These are phyloP conservation scores for Agraylea sexmaculata DNA, from an alignment of 1,140 invertebrate species.

Conservation along the genomic window DNA sequence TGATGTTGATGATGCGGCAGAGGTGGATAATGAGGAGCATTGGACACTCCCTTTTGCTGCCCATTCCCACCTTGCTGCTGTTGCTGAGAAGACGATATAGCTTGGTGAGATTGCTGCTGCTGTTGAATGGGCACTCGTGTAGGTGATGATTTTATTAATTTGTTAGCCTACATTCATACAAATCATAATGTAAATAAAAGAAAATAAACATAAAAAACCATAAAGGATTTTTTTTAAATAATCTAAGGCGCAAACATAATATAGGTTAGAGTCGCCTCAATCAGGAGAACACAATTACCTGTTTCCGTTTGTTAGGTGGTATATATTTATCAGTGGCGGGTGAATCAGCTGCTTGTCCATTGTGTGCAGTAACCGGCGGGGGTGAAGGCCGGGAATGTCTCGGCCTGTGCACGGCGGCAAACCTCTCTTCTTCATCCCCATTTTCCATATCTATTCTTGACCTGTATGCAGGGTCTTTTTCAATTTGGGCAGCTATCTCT, in stretches of 20 bases:
- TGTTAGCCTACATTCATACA: constrained; percentile 25
- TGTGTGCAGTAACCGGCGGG: constrained; percentile 21
- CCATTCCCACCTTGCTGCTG: constrained; percentile 21
- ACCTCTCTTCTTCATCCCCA: constrained; percentile 81
- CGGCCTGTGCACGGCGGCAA: constrained; percentile 57
- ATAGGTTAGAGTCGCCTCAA: too few species aligned
- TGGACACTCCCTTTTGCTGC: too few species aligned
- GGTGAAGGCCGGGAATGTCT: constrained; percentile 23
- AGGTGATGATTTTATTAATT: constrained; percentile 41
- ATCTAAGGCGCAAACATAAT: too few species aligned
- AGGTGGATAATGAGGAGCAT: constrained; percentile 16
- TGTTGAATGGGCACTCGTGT: constrained; percentile 34
- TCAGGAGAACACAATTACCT: constrained; percentile 26
- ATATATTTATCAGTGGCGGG: constrained; percentile 56
- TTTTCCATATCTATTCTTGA: constrained; percentile 78
- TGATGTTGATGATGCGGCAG: constrained; percentile 25
- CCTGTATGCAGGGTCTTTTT: constrained; percentile 68
- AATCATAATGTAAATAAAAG: neutral
- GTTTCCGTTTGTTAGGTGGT: constrained; percentile 62
- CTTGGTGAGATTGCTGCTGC: constrained; percentile 29
- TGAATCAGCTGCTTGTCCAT: constrained; percentile 14
- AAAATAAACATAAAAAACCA: too few species aligned
- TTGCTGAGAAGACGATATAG: constrained; percentile 22
- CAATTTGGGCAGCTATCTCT: constrained; percentile 82
- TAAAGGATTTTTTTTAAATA: too few species aligned